Conservation (phyloP, 2,888 invertebrate species). For the Cosmopolites sordidus region DNA sequence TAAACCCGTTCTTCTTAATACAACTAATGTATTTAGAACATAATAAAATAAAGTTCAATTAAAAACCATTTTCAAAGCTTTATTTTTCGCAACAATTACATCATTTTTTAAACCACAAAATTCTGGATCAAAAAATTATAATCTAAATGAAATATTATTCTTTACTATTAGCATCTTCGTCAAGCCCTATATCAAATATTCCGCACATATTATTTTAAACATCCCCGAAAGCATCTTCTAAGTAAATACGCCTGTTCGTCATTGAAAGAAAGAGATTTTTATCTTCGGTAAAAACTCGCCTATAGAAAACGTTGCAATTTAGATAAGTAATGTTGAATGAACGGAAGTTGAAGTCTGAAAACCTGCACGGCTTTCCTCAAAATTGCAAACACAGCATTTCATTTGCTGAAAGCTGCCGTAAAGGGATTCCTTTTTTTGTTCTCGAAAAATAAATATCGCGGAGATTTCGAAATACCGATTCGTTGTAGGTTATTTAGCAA, state of each 20-base stretch:
- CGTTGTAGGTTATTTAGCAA: not conserved
- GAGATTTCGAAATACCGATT: not conserved
- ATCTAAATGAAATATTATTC: too few species aligned
- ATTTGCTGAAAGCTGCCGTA: conserved; percentile 27
- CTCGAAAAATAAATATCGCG: not conserved
- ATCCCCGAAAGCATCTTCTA: not conserved
- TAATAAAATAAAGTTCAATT: too few species aligned
- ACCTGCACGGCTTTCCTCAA: conserved; percentile 33
- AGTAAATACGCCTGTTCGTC: not conserved
- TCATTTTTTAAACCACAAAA: too few species aligned
- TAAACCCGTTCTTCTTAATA: too few species aligned
- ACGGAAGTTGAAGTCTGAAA: conserved; percentile 30
- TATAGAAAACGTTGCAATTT: conserved; percentile 34
- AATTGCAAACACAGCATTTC: conserved; percentile 39
- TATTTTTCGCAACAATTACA: too few species aligned
- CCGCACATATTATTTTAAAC: not conserved
- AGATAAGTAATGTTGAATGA: conserved; percentile 40
- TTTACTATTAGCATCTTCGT: not conserved
- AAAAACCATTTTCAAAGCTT: too few species aligned
- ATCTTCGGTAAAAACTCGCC: not conserved
- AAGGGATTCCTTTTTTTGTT: not conserved
- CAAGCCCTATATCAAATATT: not conserved
- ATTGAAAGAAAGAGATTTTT: not conserved
- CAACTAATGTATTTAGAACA: too few species aligned
- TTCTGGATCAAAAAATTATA: too few species aligned